Base-by-base conservation (phyloP, 64 coral and sea anemone genomes). In the Montipora sp. region DNA sequence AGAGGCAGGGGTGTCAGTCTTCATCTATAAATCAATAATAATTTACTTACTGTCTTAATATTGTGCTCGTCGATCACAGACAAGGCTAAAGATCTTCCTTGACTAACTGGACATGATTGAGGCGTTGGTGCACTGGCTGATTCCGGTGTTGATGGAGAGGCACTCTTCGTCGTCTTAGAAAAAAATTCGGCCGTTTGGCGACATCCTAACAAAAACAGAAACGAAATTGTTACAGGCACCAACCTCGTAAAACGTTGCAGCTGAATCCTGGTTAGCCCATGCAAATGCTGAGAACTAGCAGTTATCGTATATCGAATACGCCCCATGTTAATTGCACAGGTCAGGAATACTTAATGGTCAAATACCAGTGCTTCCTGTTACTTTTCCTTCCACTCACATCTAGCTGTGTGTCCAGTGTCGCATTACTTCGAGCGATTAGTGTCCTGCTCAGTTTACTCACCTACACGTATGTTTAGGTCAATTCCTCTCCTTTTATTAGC, bases 21-120 rank as follows among this genome's bases (percentile, higher is more conserved):
- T 24, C 69, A 73, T 73, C 69, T 73, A 22, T 73, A 73, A 20
- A 73, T 73, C 69, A 73, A 21, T 73, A 73, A 73, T 73, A 73
- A 73, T 73, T 73, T 73, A 73, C 69, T 73, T 73, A 73, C 69
- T 20, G 69, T 73, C 69, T 21, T 78, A 78, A 78, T 51, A 78
- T 78, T 12, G 76, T 78, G 76, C 76, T 78, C 76, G 14, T 78
- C 46, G 76, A 78, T 78, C 76, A 78, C 76, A 78, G 47, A 78
- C 76, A 19, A 78, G 76, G 47, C 76, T 51, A 77, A 77, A 77
- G 75, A 36, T 51, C 18, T 78, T 50, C 47, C 76, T 78, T 78
- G 13, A 78, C 76, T 78, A 50, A 78, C 47, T 78, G 76, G 13
- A 51, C 76, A 50, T 78, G 76, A 78, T 78, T 78, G 76, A 50